Conservation (phyloP, 2,797 vertebrate genomes). For the Cottoperca gobio region DNA sequence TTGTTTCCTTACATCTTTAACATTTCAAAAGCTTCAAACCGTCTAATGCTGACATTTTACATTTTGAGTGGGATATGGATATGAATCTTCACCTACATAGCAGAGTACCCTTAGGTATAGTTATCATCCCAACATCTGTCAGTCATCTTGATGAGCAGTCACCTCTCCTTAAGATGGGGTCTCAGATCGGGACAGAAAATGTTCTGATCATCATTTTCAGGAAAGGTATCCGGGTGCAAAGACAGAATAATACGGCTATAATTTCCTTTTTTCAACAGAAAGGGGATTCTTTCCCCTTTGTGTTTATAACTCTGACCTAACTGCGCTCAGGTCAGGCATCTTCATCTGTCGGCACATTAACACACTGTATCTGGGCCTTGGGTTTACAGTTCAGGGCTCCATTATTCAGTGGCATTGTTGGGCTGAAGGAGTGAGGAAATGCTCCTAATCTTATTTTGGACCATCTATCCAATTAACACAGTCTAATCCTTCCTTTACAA, state of each 20-base stretch:
- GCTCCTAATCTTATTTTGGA: slow-evolving; percentile 62
- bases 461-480: slow-evolving; percentile 77
- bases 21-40: no score
- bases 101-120: background rate
- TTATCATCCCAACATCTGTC: background rate
- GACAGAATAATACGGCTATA: no score
- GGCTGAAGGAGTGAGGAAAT: slow-evolving; percentile 47
- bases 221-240: background rate
- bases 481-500: slow-evolving; percentile 75
- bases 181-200: background rate
- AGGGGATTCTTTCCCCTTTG: no score
- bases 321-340: slow-evolving; percentile 1
- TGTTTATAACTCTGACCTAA: slow-evolving; percentile 9
- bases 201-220: background rate
- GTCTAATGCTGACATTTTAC: no score
- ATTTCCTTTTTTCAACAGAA: no score
- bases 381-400: slow-evolving; percentile 58
- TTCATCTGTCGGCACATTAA: slow-evolving; percentile 64
- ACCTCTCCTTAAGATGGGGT: background rate
- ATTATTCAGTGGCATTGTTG: slow-evolving; percentile 26
- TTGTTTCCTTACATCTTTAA: no score
- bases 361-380: slow-evolving; percentile 42
- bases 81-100: background rate
- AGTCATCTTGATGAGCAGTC: background rate
- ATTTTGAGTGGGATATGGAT: background rate